Percentiles rank a stretch among this genome's conserved stretches.
Conservation (phyloP, 1,140 invertebrate genomes). For the Conus betulinus region DNA sequence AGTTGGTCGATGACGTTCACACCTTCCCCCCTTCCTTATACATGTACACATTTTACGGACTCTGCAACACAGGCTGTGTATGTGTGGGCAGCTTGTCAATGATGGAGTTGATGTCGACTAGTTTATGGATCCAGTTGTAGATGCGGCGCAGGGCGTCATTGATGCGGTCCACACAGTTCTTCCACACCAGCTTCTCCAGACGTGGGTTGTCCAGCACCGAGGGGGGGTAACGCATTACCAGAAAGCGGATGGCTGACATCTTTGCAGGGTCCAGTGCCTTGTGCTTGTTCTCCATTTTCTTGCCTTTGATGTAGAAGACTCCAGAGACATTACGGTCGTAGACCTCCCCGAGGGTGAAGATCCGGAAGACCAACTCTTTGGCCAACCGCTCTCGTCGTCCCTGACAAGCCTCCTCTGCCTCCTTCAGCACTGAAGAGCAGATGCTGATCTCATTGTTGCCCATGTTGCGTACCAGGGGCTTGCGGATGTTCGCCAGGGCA, state of each 20-base stretch:
- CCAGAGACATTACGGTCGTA: slow-evolving; percentile 49
- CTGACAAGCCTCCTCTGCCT: slow-evolving; percentile 48
- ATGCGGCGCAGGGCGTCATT: slow-evolving; percentile 47
- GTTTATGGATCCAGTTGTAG: slow-evolving; percentile 53
- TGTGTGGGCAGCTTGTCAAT: slow-evolving; percentile 48
- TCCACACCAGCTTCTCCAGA: slow-evolving; percentile 48
- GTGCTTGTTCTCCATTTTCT: slow-evolving; percentile 62
- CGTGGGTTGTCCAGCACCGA: slow-evolving; percentile 46
- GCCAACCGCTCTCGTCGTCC: slow-evolving; percentile 44
- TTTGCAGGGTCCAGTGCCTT: slow-evolving; percentile 48
- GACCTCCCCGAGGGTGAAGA: slow-evolving; percentile 50
- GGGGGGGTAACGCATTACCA: slow-evolving; percentile 50
- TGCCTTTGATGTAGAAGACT: slow-evolving; percentile 57
- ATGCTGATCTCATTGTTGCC: slow-evolving; percentile 49
- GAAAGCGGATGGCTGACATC: slow-evolving; percentile 48
- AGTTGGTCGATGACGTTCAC: too few relatives aligned
- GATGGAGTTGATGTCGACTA: slow-evolving; percentile 48
- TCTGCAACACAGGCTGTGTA: slow-evolving; percentile 8
- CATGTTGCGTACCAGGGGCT: slow-evolving; percentile 46
- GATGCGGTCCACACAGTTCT: slow-evolving; percentile 51
- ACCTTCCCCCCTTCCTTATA: too few relatives aligned
- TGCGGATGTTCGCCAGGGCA: slow-evolving; percentile 41
- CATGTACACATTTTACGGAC: neutral
- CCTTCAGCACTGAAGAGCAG: slow-evolving; percentile 49
- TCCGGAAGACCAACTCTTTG: slow-evolving; percentile 48